Evolutionary conservation across 92 coral and sea anemone species (phyloP), one percentile per base, ranked within the genome.

Genomic region (Palythoa grandiflora): DNA sequence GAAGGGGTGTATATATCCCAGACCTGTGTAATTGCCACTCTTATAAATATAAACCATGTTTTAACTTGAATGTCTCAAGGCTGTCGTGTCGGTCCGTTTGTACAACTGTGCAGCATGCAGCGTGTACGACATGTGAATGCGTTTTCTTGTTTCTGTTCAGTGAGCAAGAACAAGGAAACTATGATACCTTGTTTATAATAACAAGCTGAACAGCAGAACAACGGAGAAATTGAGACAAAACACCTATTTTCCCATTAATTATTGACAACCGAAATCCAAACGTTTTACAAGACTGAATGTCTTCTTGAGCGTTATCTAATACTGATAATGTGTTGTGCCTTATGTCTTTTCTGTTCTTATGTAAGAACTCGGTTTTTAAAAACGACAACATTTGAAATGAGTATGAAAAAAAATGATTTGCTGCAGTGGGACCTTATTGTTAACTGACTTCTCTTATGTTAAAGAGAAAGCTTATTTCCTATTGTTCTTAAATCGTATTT

Each of bases 91-190:
- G 44, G 66, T 52, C 35, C 17, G 53, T 55, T 77, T 77, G 68
- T 77, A 7, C 63, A 53, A 28, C 59, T 77, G 61, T 75, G 79
- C 59, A 75, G 17, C 68, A 35, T 54, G 19, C 68, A 28, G 83
- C 61, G 68, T 13, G 38, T n/a, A 14, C 68, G 12, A 77, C 68
- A 77, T 68, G 83, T 77, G 83, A 77, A 77, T 13, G 4, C 35
- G 35, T 19, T 10, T 50, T 5, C 35, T 70, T 1, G 13, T 12
- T 38, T 11, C 39, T 6, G 39, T 14, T 70, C 39, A 19, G 3
- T 28, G 6, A 39, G 35, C 73, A 38, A 77, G 14, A 54, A 53
- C 48, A 54, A 37, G 66, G 38, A 54, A 11, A 28, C 68, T 5
- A 7, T 77, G 83, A 77, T 54, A 77, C 37, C 48, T 36, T 77